Base-by-base conservation (phyloP, 2,797 vertebrate genomes). In the Fundulus diaphanus region DNA sequence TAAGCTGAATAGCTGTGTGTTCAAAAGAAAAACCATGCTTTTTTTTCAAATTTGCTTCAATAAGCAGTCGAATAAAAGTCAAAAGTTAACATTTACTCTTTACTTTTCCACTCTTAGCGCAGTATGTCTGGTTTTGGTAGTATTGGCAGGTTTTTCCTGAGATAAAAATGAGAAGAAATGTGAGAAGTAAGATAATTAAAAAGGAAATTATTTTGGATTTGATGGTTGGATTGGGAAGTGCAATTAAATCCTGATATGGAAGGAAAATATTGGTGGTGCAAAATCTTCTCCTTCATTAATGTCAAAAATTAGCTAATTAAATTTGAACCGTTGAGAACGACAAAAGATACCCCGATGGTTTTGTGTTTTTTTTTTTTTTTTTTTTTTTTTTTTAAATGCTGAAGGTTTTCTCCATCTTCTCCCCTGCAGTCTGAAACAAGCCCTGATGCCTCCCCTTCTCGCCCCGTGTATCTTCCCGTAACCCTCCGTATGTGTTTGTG, bases 291-390 rank as follows among this genome's bases (percentile, higher is more conserved):
- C 29, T 54, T 65, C 67, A 61, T 74, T n/a, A 20, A 40, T n/a
- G 6, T 66, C 37, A 42, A 42, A 48, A 75, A 72, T 76, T 67
- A 37, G 37, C 24, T 35, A 24, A 24, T 73, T 42, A 42, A 49
- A 68, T 79, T 81, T 44, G 42, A n/a, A 49, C 65, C 67, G 80
- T 70, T 7, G 31, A 54, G 22, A 81, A 49, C 65, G 71, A n/a
- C 27, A 31, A 22, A 54, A 22, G 33, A 20, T 33, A 1, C 35
- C 13, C 22, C 71, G 22, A 51, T 52, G 11, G 9, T 5, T 12
- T 3, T n/a, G n/a, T n/a, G n/a, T n/a, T n/a, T n/a, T n/a, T n/a
- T n/a, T n/a, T n/a, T n/a, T n/a, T n/a, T n/a, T n/a, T n/a, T n/a
- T n/a, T n/a, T n/a, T n/a, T n/a, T 35, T 27, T 37, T 75, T 80